These are phyloP conservation scores for Brachionus rotundiformis DNA, from an alignment of 1,140 invertebrate species.

Conservation along the genomic window DNA sequence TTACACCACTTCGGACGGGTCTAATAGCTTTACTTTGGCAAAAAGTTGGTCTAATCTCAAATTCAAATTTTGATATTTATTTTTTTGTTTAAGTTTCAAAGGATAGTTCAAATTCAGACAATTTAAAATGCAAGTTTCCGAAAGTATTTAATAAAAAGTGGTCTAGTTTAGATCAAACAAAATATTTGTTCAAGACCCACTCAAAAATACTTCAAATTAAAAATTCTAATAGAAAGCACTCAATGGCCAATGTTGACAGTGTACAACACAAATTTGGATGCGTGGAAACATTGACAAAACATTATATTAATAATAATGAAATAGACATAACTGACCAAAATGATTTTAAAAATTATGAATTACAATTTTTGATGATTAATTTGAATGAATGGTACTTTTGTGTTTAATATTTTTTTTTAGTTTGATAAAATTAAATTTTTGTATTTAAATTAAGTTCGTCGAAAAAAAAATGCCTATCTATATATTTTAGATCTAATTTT, in stretches of 20 bases:
- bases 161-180: conserved; percentile 32
- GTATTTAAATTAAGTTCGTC: neutral
- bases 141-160: conserved; percentile 44
- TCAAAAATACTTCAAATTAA: conserved; percentile 1
- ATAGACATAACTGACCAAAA: neutral
- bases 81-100: neutral
- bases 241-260: neutral
- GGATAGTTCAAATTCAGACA: neutral
- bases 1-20: conserved; percentile 5
- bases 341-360: conserved; percentile 15
- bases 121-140: conserved; percentile 22
- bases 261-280: neutral
- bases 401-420: neutral
- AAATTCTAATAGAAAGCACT: neutral
- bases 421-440: neutral
- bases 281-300: neutral
- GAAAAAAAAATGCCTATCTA: conserved; percentile 11
- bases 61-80: neutral
- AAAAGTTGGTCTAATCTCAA: neutral
- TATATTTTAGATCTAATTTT: conserved; percentile 25
- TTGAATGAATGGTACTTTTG: neutral
- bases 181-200: neutral
- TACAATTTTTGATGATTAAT: neutral
- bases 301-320: conserved; percentile 20
- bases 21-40: conserved; percentile 18